Evolutionary conservation across 2,888 invertebrate genomes (phyloP).

Genomic region (Mesorhabditis spiculigera): DNA sequence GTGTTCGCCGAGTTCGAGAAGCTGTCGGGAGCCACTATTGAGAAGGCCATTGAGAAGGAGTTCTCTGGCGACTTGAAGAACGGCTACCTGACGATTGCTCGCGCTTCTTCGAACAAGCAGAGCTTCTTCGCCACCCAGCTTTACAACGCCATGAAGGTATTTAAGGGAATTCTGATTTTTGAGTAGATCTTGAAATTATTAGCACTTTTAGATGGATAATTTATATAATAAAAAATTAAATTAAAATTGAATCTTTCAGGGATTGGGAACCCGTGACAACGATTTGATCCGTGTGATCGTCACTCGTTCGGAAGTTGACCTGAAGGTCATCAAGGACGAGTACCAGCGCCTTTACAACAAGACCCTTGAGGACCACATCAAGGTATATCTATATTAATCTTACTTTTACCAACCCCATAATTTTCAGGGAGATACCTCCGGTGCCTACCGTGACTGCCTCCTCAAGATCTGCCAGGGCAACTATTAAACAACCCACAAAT

Average conservation of each 20-base stretch:
- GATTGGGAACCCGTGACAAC: constrained; percentile 48
- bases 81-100: constrained; percentile 28
- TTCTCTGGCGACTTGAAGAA: constrained; percentile 48
- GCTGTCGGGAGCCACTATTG: constrained; percentile 32
- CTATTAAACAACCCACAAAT: neutral
- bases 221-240: too few species aligned
- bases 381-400: constrained; percentile 12
- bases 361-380: constrained; percentile 39
- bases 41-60: constrained; percentile 44
- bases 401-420: too few species aligned
- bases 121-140: constrained; percentile 54
- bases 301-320: constrained; percentile 64
- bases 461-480: constrained; percentile 53
- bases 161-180: neutral
- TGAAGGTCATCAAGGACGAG: constrained; percentile 78
- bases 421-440: constrained; percentile 15
- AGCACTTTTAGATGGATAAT: too few species aligned
- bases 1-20: constrained; percentile 34
- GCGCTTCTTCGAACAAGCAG: constrained; percentile 32
- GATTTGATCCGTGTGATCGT: constrained; percentile 52
- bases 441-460: constrained; percentile 53
- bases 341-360: constrained; percentile 65
- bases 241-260: constrained; percentile 20
- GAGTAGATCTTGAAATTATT: neutral
- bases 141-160: constrained; percentile 48